Evolutionary conservation across 2,113 vertebrate species (phyloP), one percentile per base, ranked within the genome.

Genomic region (Phrynosoma blainvillii): DNA sequence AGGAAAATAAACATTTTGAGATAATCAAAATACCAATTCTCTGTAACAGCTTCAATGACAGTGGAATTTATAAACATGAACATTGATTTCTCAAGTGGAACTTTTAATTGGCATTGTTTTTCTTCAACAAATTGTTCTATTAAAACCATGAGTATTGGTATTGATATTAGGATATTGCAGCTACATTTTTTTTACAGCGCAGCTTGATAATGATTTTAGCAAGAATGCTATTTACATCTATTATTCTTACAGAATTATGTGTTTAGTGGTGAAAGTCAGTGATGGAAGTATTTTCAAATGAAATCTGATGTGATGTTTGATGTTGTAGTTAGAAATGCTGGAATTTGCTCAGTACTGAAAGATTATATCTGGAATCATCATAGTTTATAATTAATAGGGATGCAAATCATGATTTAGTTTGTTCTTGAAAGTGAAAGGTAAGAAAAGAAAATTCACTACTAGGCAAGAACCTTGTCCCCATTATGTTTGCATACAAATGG

Each of bases 21-120:
- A 85, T 77, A 85, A 76, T 76, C 54, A 85, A 85, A 62, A 77
- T 77, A 32, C 40, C 36, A 78, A 52, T 85, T 78, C 30, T 66
- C 56, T 78, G 32, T 47, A 77, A 84, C n/a, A 74, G 20, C n/a
- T 74, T 66, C 42, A 47, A 77, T 66, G 40, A 66, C 7, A 47
- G n/a, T 36, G 65, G 30, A 30, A 68, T 3, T 47, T 52, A n/a
- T 62, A 78, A 68, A 85, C 27, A 85, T 66, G 7, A 65, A 65
- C 13, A 78, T n/a, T n/a, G 11, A 47, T 68, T 18, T 30, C 47
- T 78, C 75, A 78, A 7, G 47, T 5, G 3, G 40, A 85, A 66
- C 16, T 52, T 10, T 30, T 30, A 42, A 65, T 65, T 76, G 84
- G 14, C 25, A 42, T 47, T 85, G 36, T 65, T 77, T 84, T 77